Base-by-base conservation (phyloP, 2,888 invertebrate species). In the Coelinius sp. region DNA sequence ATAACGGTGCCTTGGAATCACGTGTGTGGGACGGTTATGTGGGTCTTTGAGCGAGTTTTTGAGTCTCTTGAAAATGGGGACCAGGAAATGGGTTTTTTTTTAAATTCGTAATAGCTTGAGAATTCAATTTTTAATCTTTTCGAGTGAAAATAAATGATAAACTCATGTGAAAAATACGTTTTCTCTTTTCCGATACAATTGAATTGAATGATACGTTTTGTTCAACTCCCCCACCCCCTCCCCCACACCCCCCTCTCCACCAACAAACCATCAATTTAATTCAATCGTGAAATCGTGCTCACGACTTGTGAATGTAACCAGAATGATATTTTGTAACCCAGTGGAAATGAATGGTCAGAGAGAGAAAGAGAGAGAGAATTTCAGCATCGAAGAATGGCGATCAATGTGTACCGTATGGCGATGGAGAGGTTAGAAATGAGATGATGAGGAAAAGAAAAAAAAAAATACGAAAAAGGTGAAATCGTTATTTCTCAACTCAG, bases 401-500 rank as follows among this genome's bases (percentile, higher is more conserved):
- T 12, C 14, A 17, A 27, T 56, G 56, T 56, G 27, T 56, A 27
- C 56, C 27, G 67, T 67, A 53, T 53, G 35, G 38, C 53, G 25
- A 68, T 68, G 49, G 59, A 59, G 59, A 35, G 35, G 31, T 59
- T 59, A 17, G 10, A 35, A 59, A 35, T 59, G 20, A 49, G 22
- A 49, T 22, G n/a, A 20, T 49, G 22, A 17, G 14, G 17, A 59
- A 17, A 59, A 27, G 8, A 14, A 7, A 35, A 3, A 17, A 14
- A 59, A 59, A 59, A 59, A 35, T 14, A 63, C 0, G 62, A 69
- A 69, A 46, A 69, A 69, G 69, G 70, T 70, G 70, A 70, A 70
- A 70, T 70, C 64, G 70, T 70, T 63, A 70, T 70, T 70, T 70
- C 70, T 63, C 70, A 70, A 70, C 46, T n/a, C 24, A 53, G 52